Base-by-base conservation (phyloP, 2,888 invertebrate genomes). In the Catotricha subobsoleta region DNA sequence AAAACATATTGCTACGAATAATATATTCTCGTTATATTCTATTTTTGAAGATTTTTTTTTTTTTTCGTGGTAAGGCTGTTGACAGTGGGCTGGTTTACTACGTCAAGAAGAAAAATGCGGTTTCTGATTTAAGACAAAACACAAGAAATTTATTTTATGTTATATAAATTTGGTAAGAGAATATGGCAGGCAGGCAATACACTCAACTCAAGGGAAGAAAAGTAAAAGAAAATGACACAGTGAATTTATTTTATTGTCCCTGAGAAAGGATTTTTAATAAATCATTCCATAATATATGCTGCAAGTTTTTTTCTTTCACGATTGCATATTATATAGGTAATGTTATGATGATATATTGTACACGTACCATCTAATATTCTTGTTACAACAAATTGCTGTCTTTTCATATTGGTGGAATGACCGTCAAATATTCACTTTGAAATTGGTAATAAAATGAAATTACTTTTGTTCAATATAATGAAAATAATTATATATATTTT, bases 221-320 rank as follows among this genome's bases (percentile, higher is more conserved):
- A 34, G 16, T 12, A 36, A 13, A 25, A 40, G 21, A 30, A 42
- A 42, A 37, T 42, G 29, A 30, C 21, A 37, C 27, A 20, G 30
- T 23, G 25, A 42, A 42, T 42, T 40, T 34, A 40, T 40, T 42
- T 42, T 36, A 42, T 37, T 42, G 41, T 42, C 41, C 37, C 37
- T 21, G 15, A 15, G 37, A 42, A 31, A 16, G 41, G 30, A 42
- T 33, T 19, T 25, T 37, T 25, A 16, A 36, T 36, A 36, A 36
- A 36, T 36, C 36, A 36, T 36, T 36, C 36, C 13, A 10, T 25
- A 15, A n/a, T 35, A n/a, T n/a, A n/a, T n/a, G n/a, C n/a, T n/a
- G n/a, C n/a, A n/a, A n/a, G n/a, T n/a, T n/a, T n/a, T n/a, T n/a
- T n/a, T n/a, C n/a, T n/a, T n/a, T n/a, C n/a, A n/a, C n/a, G n/a